Conservation (phyloP, 2,113 vertebrate species). For the Cacatua alba region DNA sequence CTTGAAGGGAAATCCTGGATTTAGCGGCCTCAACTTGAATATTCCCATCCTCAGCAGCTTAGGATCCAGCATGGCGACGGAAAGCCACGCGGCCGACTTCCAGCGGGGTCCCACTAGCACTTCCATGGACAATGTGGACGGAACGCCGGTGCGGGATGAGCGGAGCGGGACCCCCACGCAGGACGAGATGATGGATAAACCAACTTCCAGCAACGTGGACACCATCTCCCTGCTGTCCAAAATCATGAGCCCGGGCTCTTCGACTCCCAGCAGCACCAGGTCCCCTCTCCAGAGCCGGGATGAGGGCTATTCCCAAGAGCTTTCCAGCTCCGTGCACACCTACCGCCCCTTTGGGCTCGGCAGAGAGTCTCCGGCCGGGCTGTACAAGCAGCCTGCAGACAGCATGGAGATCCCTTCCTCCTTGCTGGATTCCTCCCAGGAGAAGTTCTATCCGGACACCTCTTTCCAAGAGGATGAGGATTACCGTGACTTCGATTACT, state of each 20-base stretch:
- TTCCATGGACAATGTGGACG: conserved; percentile 86
- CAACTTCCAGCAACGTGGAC: conserved; percentile 75
- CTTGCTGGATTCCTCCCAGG: conserved; percentile 77
- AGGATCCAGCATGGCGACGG: conserved; percentile 65
- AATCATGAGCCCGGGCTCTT: conserved; percentile 82
- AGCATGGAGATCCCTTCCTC: conserved; percentile 75
- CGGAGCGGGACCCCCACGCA: conserved; percentile 93
- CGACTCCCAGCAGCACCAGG: conserved; percentile 78
- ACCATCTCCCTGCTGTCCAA: conserved; percentile 79
- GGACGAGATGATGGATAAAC: conserved; percentile 98
- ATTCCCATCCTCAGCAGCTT: conserved; percentile 80
- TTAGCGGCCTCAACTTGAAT: conserved; percentile 88
- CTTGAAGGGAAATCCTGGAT: conserved; percentile 94
- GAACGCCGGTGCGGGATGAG: conserved; percentile 93
- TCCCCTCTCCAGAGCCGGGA: conserved; percentile 75
- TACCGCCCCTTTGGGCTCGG: conserved; percentile 75
- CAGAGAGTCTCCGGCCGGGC: conserved; percentile 67
- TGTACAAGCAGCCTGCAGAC: conserved; percentile 71
- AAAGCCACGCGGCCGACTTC: conserved; percentile 73
- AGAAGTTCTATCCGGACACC: conserved; percentile 81
- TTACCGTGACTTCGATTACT: conserved; percentile 80
- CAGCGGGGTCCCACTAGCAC: conserved; percentile 76
- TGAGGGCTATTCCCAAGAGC: conserved; percentile 72
- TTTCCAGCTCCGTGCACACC: conserved; percentile 62
- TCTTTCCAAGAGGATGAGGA: conserved; percentile 83